Base-by-base conservation (phyloP, 1,140 invertebrate genomes). In the Drosophila bifasciata region DNA sequence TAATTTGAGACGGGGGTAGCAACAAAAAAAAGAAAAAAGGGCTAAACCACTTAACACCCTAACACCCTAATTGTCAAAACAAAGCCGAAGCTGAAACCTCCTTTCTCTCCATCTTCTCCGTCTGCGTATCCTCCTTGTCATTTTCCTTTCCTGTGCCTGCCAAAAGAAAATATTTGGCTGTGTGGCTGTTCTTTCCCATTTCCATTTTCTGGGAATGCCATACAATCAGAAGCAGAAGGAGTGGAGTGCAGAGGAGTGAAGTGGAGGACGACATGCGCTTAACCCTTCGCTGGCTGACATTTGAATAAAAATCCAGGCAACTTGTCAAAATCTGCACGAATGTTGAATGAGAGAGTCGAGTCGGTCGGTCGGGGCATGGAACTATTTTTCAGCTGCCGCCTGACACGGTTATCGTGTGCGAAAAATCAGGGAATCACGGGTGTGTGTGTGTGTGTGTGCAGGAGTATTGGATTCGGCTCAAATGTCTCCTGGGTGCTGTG, bases 31-130 rank as follows among this genome's bases (percentile, higher is more conserved):
- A 75, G 4, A 56, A 74, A 69, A 85, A 86, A 86, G 76, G 85
- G 84, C 76, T 89, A 85, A 81, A 89, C 85, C 85, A 89, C 85
- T 89, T 89, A 89, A 89, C 85, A 89, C 83, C 83, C 83, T 81
- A 86, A 86, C 83, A 88, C 85, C 80, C 85, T 89, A 89, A 89
- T 89, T 89, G 85, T 89, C 85, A 89, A 89, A 89, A 89, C 85
- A 89, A 77, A 85, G 71, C 51, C 48, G 73, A 85, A 66, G 76
- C 61, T 61, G 28, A 43, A 17, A 36, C 15, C 60, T 21, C 23
- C 32, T 17, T 32, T 41, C 19, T 21, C 16, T 49, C 16, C 21
- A 19, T 13, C 17, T 15, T 25, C 28, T 32, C 28, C 28, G 9
- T 32, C 3, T 32, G 28, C 28, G 28, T 32, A 9, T 63, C 19